Conservation (phyloP, 2,797 vertebrate species). For the Heteromormyrus szaboi region DNA sequence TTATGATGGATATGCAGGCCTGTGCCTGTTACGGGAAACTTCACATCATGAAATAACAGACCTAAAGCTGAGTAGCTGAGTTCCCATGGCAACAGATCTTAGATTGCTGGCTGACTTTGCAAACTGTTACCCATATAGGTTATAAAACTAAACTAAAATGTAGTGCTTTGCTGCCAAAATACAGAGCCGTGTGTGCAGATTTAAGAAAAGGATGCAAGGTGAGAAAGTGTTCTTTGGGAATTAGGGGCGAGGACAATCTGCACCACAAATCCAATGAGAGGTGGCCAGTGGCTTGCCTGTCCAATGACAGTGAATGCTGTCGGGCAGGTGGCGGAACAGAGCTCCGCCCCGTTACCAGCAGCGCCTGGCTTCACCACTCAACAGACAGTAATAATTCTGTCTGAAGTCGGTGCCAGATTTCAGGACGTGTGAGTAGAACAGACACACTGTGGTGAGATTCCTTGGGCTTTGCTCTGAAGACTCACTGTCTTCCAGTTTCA, state of each 20-base stretch:
- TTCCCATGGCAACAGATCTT: neutral
- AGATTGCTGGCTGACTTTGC: neutral
- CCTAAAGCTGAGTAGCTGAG: neutral
- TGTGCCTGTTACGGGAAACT: neutral
- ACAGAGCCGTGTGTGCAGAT: neutral
- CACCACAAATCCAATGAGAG: neutral
- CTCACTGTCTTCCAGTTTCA: neutral
- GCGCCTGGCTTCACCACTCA: neutral
- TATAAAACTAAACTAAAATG: neutral
- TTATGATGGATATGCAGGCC: neutral
- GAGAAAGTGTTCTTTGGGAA: neutral
- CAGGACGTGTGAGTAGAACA: neutral
- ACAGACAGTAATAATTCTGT: neutral
- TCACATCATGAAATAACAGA: neutral
- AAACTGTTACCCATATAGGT: neutral
- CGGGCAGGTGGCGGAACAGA: neutral
- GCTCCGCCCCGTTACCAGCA: neutral
- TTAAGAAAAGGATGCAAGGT: neutral
- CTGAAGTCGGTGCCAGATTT: neutral
- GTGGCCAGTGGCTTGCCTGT: neutral
- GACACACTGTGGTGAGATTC: neutral
- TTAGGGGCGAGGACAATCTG: neutral
- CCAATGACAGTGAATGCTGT: neutral
- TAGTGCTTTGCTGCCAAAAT: neutral
- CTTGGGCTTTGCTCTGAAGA: neutral